A percentile compares a stretch with the other conserved stretches of the same genome.
Conservation (phyloP, 2,113 vertebrate species). For the Bettongia penicillata region DNA sequence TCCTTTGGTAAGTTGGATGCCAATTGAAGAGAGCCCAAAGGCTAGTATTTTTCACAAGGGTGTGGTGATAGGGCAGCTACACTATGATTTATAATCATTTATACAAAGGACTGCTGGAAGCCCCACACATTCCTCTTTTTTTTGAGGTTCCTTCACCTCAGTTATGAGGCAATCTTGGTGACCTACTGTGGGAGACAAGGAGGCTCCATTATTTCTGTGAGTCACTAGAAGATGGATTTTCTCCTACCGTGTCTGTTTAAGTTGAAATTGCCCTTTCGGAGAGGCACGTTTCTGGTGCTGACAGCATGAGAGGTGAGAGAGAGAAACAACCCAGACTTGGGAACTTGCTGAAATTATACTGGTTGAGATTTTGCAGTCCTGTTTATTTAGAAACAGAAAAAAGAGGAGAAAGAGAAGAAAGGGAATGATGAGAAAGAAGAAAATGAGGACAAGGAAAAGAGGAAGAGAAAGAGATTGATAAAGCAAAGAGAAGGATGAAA, state of each 20-base stretch:
- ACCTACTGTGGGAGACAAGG: not conserved
- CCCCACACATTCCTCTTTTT: slow-evolving; percentile 23
- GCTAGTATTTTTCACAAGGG: not conserved
- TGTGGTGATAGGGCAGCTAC: not conserved
- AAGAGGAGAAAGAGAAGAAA: not conserved
- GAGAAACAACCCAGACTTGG: slow-evolving; percentile 32
- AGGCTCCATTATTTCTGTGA: slow-evolving; percentile 47
- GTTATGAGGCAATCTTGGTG: not conserved
- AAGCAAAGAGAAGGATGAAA: accelerated
- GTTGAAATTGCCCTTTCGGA: slow-evolving; percentile 26
- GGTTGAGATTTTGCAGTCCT: slow-evolving; percentile 7
- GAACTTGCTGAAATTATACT: slow-evolving; percentile 43
- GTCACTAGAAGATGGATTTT: slow-evolving; percentile 15
- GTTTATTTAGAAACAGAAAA: not conserved
- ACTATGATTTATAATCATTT: not conserved
- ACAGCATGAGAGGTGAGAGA: slow-evolving; percentile 24
- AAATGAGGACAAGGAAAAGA: not conserved
- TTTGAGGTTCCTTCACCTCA: slow-evolving; percentile 21
- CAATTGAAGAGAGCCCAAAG: not conserved
- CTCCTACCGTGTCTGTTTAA: slow-evolving; percentile 9
- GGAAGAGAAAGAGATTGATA: too few species aligned
- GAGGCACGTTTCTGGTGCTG: slow-evolving; percentile 16
- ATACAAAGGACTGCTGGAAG: not conserved
- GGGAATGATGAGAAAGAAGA: not conserved
- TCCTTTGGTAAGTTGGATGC: slow-evolving; percentile 10